Evolutionary conservation across 2,113 vertebrate genomes (phyloP), one percentile per base, ranked within the genome.

Genomic region (Balaeniceps rex): DNA sequence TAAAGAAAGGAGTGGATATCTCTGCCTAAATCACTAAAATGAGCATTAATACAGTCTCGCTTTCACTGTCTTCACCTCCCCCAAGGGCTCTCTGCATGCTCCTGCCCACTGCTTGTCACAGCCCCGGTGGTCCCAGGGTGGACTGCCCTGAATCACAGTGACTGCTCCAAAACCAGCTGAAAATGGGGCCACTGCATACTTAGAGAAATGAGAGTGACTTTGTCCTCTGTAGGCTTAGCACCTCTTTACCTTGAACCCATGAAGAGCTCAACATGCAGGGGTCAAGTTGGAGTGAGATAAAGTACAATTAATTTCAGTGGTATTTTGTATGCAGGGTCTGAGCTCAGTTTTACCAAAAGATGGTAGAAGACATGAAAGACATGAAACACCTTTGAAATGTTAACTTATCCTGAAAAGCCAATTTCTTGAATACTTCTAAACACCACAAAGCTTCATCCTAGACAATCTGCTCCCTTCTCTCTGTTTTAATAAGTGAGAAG

Each of bases 401-500:
- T 92, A 79, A 81, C 82, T 96, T 95, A 72, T 5, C 52, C 77
- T 58, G 55, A 89, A 89, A 95, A 87, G 12, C 40, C 57, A 17
- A 44, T 93, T 94, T 88, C 80, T 89, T 77, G 70, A 90, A 47
- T 36, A 60, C 55, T 89, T 92, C 55, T 80, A 57, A 95, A 80
- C 75, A 95, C 49, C 26, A 36, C 74, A 80, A 71, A 89, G 54
- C 79, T 75, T 38, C 51, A 34, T 51, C 52, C 76, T 49, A 82
- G 79, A 68, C 92, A 94, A 82, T 51, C 79, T 89, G 74, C 74
- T 93, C 52, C 42, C n/a, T 87, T 77, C 64, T 94, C 42, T 61
- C 38, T 91, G 25, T 90, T 79, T 93, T 90, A 97, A 94, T 95
- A 96, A 96, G 66, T 57, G 77, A 63, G 93, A 90, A 90, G 81